phyloP scores from a whole-genome alignment of 2,888 invertebrate species.

The Lamellibrachia satsuma region DNA sequence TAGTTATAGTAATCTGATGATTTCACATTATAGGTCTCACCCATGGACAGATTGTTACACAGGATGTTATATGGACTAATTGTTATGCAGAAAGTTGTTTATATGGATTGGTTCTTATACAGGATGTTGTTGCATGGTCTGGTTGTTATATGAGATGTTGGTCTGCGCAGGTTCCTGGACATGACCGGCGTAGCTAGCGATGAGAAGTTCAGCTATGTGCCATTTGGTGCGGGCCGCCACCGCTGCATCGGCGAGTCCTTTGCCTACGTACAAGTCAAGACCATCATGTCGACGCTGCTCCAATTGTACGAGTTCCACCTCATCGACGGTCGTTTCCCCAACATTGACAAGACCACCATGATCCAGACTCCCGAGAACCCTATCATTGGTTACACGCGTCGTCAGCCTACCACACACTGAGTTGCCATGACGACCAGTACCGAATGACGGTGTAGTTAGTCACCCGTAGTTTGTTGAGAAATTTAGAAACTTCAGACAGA shows the following conservation, averaged over 20 bases:
- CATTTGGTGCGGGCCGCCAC: constrained; percentile 58
- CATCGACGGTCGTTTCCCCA: constrained; percentile 52
- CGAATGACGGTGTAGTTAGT: neutral
- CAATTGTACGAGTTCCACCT: constrained; percentile 51
- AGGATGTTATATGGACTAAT: neutral
- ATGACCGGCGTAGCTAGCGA: constrained; percentile 45
- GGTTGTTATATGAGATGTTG: neutral
- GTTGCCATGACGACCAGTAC: neutral
- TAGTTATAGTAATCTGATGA: neutral
- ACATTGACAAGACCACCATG: constrained; percentile 54
- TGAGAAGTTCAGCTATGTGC: constrained; percentile 56
- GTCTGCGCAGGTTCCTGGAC: constrained; percentile 47
- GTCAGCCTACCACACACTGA: neutral
- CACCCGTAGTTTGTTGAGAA: neutral
- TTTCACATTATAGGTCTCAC: neutral
- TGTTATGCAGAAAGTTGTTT: neutral
- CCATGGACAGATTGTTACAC: no score
- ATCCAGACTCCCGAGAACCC: constrained; percentile 57
- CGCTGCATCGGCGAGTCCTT: constrained; percentile 60
- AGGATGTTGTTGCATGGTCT: neutral
- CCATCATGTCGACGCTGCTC: constrained; percentile 51
- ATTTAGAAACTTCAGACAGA: neutral
- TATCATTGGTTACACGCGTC: constrained; percentile 45
- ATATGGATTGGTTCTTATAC: neutral
- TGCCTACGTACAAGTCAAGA: constrained; percentile 59